Conservation (phyloP, 37 sponge, comb jelly and placozoan species). For the Ianthella basta region DNA sequence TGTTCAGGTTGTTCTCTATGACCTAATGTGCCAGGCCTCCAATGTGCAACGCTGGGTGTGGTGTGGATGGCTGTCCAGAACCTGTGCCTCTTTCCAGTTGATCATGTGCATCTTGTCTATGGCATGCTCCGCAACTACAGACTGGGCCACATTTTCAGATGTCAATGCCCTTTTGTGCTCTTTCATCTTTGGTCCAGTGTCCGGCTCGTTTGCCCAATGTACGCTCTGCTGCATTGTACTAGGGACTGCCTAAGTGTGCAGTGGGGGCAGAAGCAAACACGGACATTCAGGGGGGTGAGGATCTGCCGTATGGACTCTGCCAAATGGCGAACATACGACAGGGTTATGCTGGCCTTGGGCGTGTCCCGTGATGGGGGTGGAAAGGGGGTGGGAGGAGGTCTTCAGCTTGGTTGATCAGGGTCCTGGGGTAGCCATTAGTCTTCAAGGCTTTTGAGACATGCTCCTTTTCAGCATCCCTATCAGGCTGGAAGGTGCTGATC, state of each 20-base stretch:
- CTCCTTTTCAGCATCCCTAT: neutral
- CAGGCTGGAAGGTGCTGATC: slow-evolving; percentile 1
- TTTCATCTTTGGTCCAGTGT: neutral
- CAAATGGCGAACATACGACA: slow-evolving; percentile 6
- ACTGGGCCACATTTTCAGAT: neutral
- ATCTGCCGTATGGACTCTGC: neutral
- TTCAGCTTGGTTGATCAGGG: neutral
- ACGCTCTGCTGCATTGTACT: neutral
- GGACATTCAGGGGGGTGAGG: neutral
- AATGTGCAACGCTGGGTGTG: slow-evolving; percentile 6
- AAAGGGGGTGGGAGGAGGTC: neutral
- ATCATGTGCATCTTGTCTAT: neutral
- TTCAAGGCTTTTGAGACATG: slow-evolving; percentile 3
- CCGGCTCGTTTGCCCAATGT: neutral
- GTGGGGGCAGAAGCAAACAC: neutral
- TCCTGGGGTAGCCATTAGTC: neutral
- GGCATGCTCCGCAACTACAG: slow-evolving; percentile 3
- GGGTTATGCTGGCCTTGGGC: slow-evolving; percentile 1
- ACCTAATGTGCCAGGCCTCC: slow-evolving; percentile 8
- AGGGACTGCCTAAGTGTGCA: neutral
- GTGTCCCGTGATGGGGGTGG: slow-evolving; percentile 2
- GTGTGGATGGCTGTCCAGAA: slow-evolving; percentile 14
- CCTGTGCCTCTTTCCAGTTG: neutral
- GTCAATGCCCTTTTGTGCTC: slow-evolving; percentile 9
- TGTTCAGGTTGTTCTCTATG: neutral